phyloP scores from a whole-genome alignment of 2,888 invertebrate species.

The Rhamnusium bicolor region DNA sequence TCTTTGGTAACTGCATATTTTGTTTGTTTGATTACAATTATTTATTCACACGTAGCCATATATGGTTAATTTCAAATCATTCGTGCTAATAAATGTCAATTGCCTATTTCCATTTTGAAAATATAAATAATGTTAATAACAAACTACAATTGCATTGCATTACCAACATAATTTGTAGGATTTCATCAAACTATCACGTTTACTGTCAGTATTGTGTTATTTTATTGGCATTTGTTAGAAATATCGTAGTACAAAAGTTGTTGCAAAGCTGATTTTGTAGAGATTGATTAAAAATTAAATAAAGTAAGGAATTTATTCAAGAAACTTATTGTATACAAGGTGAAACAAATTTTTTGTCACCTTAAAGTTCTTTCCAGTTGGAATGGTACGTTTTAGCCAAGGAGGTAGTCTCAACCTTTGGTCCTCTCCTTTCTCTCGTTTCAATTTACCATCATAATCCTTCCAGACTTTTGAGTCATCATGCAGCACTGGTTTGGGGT shows the following conservation, averaged over 20 bases:
- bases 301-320: background rate
- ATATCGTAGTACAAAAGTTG: background rate
- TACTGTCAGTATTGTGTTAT: constrained; percentile 6
- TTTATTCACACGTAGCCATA: background rate
- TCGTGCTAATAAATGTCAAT: constrained; percentile 8
- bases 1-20: background rate
- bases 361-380: constrained; percentile 90
- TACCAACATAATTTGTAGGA: constrained; percentile 5
- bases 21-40: background rate
- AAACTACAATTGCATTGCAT: background rate
- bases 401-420: constrained; percentile 90
- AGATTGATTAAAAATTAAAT: background rate
- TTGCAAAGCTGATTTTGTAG: background rate
- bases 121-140: constrained; percentile 23
- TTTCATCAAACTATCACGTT: constrained; percentile 22
- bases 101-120: constrained; percentile 12
- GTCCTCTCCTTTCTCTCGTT: constrained; percentile 84
- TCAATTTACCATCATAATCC: constrained; percentile 86
- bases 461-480: constrained; percentile 74
- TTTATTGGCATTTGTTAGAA: background rate
- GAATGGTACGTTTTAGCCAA: constrained; percentile 96
- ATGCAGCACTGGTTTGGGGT: constrained; percentile 69
- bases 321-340: background rate
- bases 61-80: background rate
- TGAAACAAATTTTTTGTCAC: no score